Conservation (phyloP, 2,888 invertebrate species). For the Pasiphila rectangulata region DNA sequence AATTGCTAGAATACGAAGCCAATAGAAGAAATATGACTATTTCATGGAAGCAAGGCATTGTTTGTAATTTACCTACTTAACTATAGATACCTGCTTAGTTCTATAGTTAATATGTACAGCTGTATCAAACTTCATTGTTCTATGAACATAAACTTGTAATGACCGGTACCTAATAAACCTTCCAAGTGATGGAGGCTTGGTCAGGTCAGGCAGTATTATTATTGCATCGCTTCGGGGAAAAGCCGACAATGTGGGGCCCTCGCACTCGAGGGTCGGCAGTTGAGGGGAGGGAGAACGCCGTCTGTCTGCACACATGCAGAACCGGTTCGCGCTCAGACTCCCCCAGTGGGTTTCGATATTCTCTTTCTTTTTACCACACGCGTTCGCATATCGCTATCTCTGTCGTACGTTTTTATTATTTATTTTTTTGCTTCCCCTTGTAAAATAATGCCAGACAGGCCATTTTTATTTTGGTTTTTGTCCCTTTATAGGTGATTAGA, state of each 20-base stretch:
- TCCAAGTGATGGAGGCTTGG: constrained; percentile 32
- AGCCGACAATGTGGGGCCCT: constrained; percentile 71
- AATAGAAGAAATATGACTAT: too few relatives aligned
- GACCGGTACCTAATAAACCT: constrained; percentile 1
- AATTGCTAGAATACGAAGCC: too few relatives aligned
- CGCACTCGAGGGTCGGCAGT: constrained; percentile 70
- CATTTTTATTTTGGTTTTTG: constrained; percentile 69
- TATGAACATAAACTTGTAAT: too few relatives aligned
- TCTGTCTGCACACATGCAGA: constrained; percentile 77
- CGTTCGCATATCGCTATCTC: constrained; percentile 66
- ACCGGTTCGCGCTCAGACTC: constrained; percentile 75
- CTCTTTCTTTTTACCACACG: constrained; percentile 68
- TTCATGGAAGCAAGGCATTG: too few relatives aligned
- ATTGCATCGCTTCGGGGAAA: constrained; percentile 70
- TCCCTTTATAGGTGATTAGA: constrained; percentile 53
- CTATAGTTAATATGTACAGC: too few relatives aligned
- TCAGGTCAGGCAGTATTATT: constrained; percentile 53
- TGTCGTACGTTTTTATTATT: constrained; percentile 73
- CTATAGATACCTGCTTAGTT: too few relatives aligned
- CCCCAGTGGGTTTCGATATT: constrained; percentile 66
- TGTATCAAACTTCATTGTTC: too few relatives aligned
- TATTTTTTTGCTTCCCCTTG: constrained; percentile 75
- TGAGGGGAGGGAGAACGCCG: constrained; percentile 70
- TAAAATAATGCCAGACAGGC: constrained; percentile 71
- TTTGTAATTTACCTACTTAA: too few relatives aligned